Conservation (phyloP, 2,113 vertebrate genomes). For the Leiothrix lutea region DNA sequence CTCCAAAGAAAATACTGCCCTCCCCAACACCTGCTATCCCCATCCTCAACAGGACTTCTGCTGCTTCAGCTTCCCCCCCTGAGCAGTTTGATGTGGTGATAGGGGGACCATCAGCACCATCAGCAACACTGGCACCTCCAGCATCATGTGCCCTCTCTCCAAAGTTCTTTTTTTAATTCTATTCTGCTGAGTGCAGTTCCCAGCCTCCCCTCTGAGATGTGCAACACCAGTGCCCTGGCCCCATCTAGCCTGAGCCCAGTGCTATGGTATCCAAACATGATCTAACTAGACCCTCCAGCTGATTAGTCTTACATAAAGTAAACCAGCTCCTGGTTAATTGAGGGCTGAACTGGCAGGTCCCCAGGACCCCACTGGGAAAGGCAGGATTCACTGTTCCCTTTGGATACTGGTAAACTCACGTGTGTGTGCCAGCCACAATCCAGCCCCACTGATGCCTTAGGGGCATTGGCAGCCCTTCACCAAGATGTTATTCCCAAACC, state of each 20-base stretch:
- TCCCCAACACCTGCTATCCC: background rate
- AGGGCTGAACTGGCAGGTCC: background rate
- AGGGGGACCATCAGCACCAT: background rate
- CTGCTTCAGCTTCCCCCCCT: background rate
- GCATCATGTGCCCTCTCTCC: background rate
- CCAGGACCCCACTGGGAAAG: background rate
- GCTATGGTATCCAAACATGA: background rate
- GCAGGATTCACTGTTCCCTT: background rate
- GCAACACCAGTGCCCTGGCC: background rate
- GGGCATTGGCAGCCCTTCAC: background rate
- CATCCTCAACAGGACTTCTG: rapidly evolving
- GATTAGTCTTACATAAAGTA: conserved; percentile 16
- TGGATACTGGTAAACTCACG: rapidly evolving
- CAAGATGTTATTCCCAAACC: background rate
- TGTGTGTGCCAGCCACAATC: rapidly evolving
- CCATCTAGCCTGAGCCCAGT: background rate
- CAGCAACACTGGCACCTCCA: background rate
- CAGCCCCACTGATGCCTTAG: rapidly evolving
- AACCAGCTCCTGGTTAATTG: background rate
- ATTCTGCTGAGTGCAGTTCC: background rate
- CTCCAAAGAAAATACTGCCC: background rate
- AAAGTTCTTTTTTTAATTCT: rapidly evolving
- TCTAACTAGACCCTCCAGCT: conserved; percentile 46
- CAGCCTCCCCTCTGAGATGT: background rate
- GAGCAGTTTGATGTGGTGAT: rapidly evolving